Conservation (phyloP, 2,888 invertebrate species). For the Drosophila helvetica region DNA sequence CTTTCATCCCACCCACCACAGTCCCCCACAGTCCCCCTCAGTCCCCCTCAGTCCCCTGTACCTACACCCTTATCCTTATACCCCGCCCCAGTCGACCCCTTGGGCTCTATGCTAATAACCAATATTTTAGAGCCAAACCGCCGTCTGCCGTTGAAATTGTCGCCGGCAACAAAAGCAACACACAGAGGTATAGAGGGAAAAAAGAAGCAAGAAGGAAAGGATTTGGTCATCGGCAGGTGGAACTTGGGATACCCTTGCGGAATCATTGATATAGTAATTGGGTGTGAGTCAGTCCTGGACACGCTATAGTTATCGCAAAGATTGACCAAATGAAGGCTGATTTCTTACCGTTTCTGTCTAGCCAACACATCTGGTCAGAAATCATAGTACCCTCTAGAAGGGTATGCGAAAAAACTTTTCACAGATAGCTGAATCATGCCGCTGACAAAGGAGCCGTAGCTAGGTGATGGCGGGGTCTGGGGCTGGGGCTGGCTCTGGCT, state of each 20-base stretch:
- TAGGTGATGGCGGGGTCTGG: background rate
- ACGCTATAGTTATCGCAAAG: background rate
- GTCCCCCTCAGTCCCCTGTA: background rate
- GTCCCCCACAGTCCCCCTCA: background rate
- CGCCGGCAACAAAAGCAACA: constrained; percentile 44
- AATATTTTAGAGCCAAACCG: constrained; percentile 65
- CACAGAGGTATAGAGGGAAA: background rate
- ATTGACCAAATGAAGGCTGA: background rate
- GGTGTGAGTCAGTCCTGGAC: too few species aligned
- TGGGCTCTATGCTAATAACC: constrained; percentile 66
- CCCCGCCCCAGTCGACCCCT: background rate
- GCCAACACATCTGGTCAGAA: background rate
- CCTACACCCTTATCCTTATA: background rate
- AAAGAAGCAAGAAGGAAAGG: background rate
- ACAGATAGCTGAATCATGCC: constrained; percentile 54
- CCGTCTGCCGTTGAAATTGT: constrained; percentile 58
- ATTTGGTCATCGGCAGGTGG: background rate
- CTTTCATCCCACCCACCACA: constrained; percentile 18
- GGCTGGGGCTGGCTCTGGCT: too few species aligned
- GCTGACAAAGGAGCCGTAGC: constrained; percentile 16
- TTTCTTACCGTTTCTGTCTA: too few species aligned
- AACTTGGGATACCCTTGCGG: background rate
- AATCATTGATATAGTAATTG: background rate
- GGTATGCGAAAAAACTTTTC: constrained; percentile 20
- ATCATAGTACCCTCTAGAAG: background rate